Conservation (phyloP, 2,113 vertebrate genomes). For the Cheilinus undulatus region DNA sequence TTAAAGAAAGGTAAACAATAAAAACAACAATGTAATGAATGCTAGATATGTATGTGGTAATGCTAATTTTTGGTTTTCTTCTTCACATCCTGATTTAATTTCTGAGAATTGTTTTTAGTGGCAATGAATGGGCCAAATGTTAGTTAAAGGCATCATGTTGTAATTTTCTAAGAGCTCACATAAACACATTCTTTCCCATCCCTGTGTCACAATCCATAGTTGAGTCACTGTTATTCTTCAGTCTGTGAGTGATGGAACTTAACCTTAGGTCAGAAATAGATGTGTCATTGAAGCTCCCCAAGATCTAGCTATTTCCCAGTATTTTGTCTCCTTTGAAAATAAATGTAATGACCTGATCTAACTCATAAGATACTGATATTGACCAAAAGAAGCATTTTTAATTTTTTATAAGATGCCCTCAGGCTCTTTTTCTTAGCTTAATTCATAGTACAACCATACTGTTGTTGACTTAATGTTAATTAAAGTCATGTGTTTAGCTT, state of each 20-base stretch:
- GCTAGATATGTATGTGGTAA: too few species aligned
- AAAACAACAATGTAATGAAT: too few species aligned
- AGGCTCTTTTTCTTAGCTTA: neutral
- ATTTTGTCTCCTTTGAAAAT: neutral
- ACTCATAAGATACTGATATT: too few species aligned
- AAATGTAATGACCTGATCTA: neutral
- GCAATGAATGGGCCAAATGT: constrained; percentile 1
- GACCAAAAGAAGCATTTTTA: too few species aligned
- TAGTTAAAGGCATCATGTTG: constrained; percentile 12
- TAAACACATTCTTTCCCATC: constrained; percentile 36
- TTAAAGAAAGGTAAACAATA: too few species aligned
- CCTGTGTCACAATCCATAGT: constrained; percentile 28
- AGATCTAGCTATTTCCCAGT: constrained; percentile 14
- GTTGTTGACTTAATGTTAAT: neutral
- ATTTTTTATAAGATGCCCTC: too few species aligned
- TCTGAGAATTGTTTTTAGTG: constrained; percentile 12
- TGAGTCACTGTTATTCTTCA: constrained; percentile 50
- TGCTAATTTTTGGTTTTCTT: neutral
- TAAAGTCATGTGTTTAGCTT: neutral
- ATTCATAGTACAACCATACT: neutral
- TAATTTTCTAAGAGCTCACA: constrained; percentile 27
- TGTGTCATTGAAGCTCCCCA: constrained; percentile 11
- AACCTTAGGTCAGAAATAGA: constrained; percentile 15
- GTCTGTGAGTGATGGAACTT: constrained; percentile 28
- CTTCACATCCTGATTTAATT: neutral